Base-by-base conservation (phyloP, 2,113 vertebrate species). In the Cephalopterus ornatus region DNA sequence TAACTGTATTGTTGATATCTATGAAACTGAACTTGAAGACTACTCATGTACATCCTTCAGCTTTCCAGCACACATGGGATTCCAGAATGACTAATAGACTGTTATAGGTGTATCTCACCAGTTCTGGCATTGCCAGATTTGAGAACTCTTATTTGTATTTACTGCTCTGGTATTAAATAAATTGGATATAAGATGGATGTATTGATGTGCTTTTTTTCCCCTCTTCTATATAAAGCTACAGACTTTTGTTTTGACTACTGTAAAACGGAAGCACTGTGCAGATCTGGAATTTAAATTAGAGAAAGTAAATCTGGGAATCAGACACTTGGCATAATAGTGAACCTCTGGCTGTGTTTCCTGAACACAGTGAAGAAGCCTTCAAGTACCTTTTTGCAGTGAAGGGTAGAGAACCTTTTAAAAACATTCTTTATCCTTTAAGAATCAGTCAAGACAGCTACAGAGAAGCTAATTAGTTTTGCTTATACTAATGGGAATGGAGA, bases 121-220 rank as follows among this genome's bases (percentile, higher is more conserved):
- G 26, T 32, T 74, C 28, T 59, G 42, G 59, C 46, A 47, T 0
- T 84, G 46, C 39, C 72, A 84, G 11, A 44, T 88, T 74, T 2
- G 8, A 74, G 55, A 81, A 55, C 30, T 88, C n/a, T n/a, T 23
- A 19, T 3, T 65, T 96, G 35, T 95, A 92, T 65, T 90, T 91
- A 86, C 76, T 91, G 52, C 41, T 71, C 22, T 68, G 28, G 2
- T 86, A 61, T 88, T 75, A 90, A 96, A 97, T 95, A 96, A 96
- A 92, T 52, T 93, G 82, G 73, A 72, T 84, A 23, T 15, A 56
- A 92, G 33, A 35, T 26, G 24, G 30, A 58, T 59, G 9, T 42
- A 22, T 37, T 73, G 14, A 41, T 73, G 44, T 3, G 6, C 11
- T 9, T 78, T 6, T 18, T 24, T n/a, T 13, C 28, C n/a, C 9